Evolutionary conservation across 2,113 vertebrate genomes (phyloP), one percentile per base, ranked within the genome.

Genomic region (Aspidoscelis tigris): DNA sequence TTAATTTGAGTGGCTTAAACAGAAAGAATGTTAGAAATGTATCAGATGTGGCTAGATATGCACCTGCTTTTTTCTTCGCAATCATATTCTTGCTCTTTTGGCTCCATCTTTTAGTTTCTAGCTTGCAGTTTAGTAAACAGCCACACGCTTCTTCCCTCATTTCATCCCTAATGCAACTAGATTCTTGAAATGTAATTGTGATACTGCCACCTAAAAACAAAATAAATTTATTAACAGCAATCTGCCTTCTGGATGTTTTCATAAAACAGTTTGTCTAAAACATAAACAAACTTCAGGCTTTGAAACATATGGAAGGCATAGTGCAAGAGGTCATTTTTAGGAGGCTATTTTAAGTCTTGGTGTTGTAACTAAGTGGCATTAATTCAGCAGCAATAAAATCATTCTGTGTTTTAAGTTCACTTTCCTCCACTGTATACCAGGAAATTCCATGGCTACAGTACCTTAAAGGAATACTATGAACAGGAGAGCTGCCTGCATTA

Each of bases 381-480:
- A 3, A 1, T 2, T 53, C 26, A 5, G 0, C 61, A 47, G n/a
- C 39, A 81, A 69, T 11, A 20, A 41, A 12, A 20, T 41, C 22
- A 9, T 24, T 83, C 47, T 8, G 3, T 4, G 2, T 12, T 21
- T 33, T 44, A 12, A 0, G 14, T 76, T 65, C 21, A 22, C 85
- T 22, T 76, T 86, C 3, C 78, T 21, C 26, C 22, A 82, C 72
- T 88, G 66, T 89, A 0, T 85, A 93, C 90, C 90, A 99, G 99
- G 92, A 99, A 99, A 90, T 99, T 99, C 92, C 99, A 99, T 24
- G 98, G 98, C 79, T 98, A 99, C 89, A 94, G 83, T 88, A 97
- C 98, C 66, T 95, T 99, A 90, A 99, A 99, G 93, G 98, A 99
- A 86, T 99, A 99, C 90, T 99, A 99, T 4, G 98, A 99, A 92